Evolutionary conservation across 2,797 vertebrate genomes (phyloP), one percentile per base, ranked within the genome.

Genomic region (Menidia menidia): DNA sequence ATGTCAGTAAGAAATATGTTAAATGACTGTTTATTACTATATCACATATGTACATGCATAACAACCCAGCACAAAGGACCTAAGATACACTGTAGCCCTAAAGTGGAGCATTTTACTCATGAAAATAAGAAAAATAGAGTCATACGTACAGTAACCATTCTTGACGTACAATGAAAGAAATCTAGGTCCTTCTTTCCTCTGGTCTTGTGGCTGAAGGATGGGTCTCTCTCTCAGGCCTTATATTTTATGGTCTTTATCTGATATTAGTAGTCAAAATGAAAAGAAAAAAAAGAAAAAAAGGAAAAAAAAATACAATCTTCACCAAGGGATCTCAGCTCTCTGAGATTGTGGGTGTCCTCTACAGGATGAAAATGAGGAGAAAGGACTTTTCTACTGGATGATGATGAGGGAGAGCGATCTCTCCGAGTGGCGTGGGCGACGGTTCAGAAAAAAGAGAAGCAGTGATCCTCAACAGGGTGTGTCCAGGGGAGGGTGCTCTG

Each of bases 131-230:
- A 32, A 89, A 91, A 91, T 75, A 89, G 86, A 90, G 87, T 73
- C 73, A 94, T 95, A 95, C 94, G 91, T 95, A 95, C 94, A 94
- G 94, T 95, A 94, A 95, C 94, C 94, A 95, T 95, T 95, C 94
- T 95, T 94, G 92, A 93, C 87, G 92, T 91, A 93, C 93, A 94
- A 92, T 93, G 93, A 92, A 91, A 88, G 90, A 91, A 92, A 93
- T 94, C 92, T 95, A 94, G 93, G 91, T 95, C 94, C 94, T 92
- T 92, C 90, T 81, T 92, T 93, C 79, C 89, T 83, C 89, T 86
- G 93, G 88, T 94, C 88, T 92, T 92, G 87, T 74, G 84, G 87
- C 87, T 82, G 89, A 73, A 76, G 72, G 59, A 81, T 80, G 86
- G 84, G 79, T 84, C 71, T 90, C 59, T 84, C 48, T 88, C 84